Base-by-base conservation (phyloP, 2,888 invertebrate genomes). In the Hypomecis punctinalis region DNA sequence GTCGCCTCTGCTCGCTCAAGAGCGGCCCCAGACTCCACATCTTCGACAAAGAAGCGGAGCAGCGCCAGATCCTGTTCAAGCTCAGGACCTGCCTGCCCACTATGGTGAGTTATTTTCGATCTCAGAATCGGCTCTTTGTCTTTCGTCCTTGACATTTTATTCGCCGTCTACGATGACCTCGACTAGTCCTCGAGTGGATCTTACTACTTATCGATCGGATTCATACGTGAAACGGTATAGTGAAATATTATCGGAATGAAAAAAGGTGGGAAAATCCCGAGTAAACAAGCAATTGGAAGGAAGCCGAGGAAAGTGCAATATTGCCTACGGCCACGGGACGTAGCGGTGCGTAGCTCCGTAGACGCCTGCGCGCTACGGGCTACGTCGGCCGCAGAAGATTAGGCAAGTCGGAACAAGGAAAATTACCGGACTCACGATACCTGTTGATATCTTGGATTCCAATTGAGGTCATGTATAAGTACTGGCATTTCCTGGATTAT, bases 31-130 rank as follows among this genome's bases (percentile, higher is more conserved):
- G 95, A 84, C 93, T 96, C 75, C 95, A 95, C 83, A 94, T 96
- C 81, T 96, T 96, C 84, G 96, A 95, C 81, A 95, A 95, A 83
- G 95, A 95, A 83, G 94, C 95, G 58, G 96, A 96, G 82, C 95
- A 95, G 83, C 91, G 95, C 75, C 95, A 96, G 88, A 90, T 96
- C 73, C 90, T 95, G 64, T 95, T 95, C 83, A 96, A 96, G 84
- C 93, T 96, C 80, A 94, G 95, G 80, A 95, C 95, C 76, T 94
- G 95, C 79, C 91, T 96, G 83, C 95, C 95, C 66, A 94, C 95
- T 83, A 94, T 94, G 94, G 95, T 95, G 86, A 95, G 95, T 93
- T 70, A 54, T 10, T 63, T 59, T 48, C 45, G 36, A 46, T 56
- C 42, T 48, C 37, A n/a, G 2, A 39, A 37, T 39, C 61, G 57